Evolutionary conservation across 1,140 invertebrate genomes (phyloP), one percentile per base, ranked within the genome.

Genomic region (Apolygus lucorum): DNA sequence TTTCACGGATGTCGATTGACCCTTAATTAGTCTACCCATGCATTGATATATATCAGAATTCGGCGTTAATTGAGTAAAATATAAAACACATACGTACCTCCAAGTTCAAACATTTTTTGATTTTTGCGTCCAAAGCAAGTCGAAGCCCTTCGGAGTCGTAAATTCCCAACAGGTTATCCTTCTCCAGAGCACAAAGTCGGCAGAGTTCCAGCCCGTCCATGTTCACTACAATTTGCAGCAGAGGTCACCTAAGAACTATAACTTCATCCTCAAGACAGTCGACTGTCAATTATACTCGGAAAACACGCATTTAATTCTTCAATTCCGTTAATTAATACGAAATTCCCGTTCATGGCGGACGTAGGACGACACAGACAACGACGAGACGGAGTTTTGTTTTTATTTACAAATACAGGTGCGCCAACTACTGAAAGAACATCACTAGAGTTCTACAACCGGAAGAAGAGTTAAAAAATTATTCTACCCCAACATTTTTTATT

Each of bases 41-140:
- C n/a, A n/a, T n/a, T n/a, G n/a, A n/a, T n/a, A n/a, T n/a, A n/a
- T n/a, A n/a, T n/a, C n/a, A n/a, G n/a, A n/a, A n/a, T n/a, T n/a
- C n/a, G n/a, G n/a, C n/a, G n/a, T n/a, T n/a, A n/a, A n/a, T n/a
- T n/a, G n/a, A n/a, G n/a, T n/a, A n/a, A n/a, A n/a, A n/a, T n/a
- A n/a, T n/a, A n/a, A n/a, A n/a, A n/a, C n/a, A n/a, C n/a, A n/a
- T 42, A 42, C 17, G 34, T 73, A 79, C 81, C 78, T 81, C 76
- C 71, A 82, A 80, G 68, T 79, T 78, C 52, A 82, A 76, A 73
- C 78, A 82, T 70, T 81, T 82, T 0, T 72, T 74, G 68, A 82
- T 82, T 77, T 82, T 82, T 1, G 71, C 66, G 52, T 80, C 78
- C 17, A 82, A 77, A 0, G 70, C 75, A 22, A 81, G 74, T 70